Evolutionary conservation across 2,797 vertebrate species (phyloP), one percentile per base, ranked within the genome.

Genomic region (Trichosurus vulpecula): DNA sequence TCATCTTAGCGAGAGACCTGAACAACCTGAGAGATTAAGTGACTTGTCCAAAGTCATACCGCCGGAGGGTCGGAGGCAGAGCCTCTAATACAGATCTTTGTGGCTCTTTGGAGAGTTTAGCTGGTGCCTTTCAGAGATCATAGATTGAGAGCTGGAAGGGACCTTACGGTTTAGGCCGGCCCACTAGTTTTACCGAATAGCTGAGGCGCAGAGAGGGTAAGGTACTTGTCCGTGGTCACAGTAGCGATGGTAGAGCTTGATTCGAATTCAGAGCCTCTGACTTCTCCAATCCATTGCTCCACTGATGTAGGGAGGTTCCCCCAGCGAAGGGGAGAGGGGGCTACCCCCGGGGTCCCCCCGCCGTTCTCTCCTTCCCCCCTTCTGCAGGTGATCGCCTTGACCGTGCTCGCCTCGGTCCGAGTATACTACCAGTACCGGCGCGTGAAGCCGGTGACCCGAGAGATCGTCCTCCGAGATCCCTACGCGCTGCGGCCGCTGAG

Each of bases 401-500:
- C 99, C 0, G 99, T 99, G 53, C 99, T 99, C 58, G 99, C 99
- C 0, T 99, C 99, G 0, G 99, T 99, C 98, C 98, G 99, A 2
- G 99, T 99, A 95, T 99, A 99, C 98, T 99, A 99, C 98, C 99
- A 99, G 98, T 99, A 99, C 98, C 99, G 99, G 13, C 99, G 99
- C 0, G 98, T 98, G 55, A 99, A 99, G 97, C 99, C 99, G 0
- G 98, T 99, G 95, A 99, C 99, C 94, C 99, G 99, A 96, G 99
- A 99, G 90, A 99, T 99, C 81, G 99, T 99, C 97, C 97, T 99
- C 97, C 99, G 99, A 0, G 99, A 99, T 98, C 99, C 99, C 0
- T 99, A 99, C 0, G 99, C 99, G 0, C 98, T 99, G 90, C 99
- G 99, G 97, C 99, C 99, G 3, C 98, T 99, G 90, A 99, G 99